A percentile compares a stretch with the other conserved stretches of the same genome.
These are phyloP conservation scores for Limulus polyphemus DNA, from an alignment of 2,888 invertebrate genomes.

Conservation along the genomic window DNA sequence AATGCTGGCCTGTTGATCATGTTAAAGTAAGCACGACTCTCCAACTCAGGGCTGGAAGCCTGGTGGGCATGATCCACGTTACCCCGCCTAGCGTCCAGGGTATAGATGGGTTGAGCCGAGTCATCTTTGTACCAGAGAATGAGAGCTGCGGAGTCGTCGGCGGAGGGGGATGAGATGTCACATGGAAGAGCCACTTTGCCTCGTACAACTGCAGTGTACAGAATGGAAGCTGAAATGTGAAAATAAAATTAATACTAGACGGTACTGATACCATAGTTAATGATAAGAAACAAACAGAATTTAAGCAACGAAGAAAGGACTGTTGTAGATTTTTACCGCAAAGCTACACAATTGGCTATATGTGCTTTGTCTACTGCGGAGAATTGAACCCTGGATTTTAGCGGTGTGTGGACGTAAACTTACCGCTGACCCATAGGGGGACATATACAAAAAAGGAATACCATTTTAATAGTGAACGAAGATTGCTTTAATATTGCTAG, in stretches of 20 bases:
- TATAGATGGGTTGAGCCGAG: constrained; percentile 71
- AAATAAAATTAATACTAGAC: background rate
- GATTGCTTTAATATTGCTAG: no score
- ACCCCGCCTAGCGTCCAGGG: constrained; percentile 23
- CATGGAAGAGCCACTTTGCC: constrained; percentile 26
- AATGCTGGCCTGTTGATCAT: constrained; percentile 25
- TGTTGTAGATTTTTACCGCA: no score
- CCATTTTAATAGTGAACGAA: no score
- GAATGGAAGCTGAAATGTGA: constrained; percentile 25
- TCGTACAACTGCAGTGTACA: constrained; percentile 25
- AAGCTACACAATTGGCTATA: no score
- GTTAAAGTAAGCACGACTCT: constrained; percentile 25
- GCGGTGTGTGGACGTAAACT: no score
- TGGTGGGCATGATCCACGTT: constrained; percentile 23
- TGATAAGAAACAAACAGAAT: no score
- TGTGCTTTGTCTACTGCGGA: no score
- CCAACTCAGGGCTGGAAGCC: constrained; percentile 18
- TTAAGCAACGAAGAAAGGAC: no score
- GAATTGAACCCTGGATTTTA: no score
- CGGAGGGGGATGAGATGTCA: constrained; percentile 24
- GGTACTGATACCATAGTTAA: no score
- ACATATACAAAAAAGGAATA: no score
- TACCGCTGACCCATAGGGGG: no score
- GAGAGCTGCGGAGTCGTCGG: constrained; percentile 37
- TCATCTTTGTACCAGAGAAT: constrained; percentile 81